Evolutionary conservation across 2,113 vertebrate genomes (phyloP), one percentile per base, ranked within the genome.

Genomic region (Oncorhynchus kisutch): DNA sequence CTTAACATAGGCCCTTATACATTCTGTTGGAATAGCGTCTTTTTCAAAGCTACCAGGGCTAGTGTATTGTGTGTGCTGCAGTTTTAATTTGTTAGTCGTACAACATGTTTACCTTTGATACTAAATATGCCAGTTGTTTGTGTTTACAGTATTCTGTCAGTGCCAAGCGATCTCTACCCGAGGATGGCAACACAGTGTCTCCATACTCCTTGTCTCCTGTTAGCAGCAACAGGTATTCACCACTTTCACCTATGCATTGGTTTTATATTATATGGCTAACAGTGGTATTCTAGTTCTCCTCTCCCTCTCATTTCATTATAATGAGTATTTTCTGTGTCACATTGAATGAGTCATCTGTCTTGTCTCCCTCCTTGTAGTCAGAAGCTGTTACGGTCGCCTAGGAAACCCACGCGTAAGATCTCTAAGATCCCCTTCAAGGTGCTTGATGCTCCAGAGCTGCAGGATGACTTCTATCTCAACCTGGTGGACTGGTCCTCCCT

Each of bases 401-500:
- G 97, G 85, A 99, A 99, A 81, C 98, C 98, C 0, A 99, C 97
- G 0, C 94, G 97, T 11, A 99, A 99, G 87, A 99, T 99, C 84
- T 99, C 98, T 13, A 99, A 99, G 92, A 99, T 99, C 74, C 98
- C 98, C 5, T 99, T 99, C 76, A 99, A 99, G 90, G 97, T 99
- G 66, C 88, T 99, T 66, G 97, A 99, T 1, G 97, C 98, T 3
- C 97, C 97, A 0, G 98, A 99, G 84, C 92, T 99, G 27, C 98
- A 99, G 85, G 98, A 99, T 0, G 98, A 99, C 79, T 99, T 99
- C 93, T 99, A 99, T 92, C 94, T 99, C 90, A 99, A 99, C 88
- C 87, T 99, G 78, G 98, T 99, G 73, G 98, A 99, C 93, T 99
- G 98, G 98, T 99, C 97, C 0, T 98, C 98, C 66, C 94, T 99